These are phyloP conservation scores for Lepidurus couesii DNA, from an alignment of 1,140 invertebrate species.

Conservation along the genomic window DNA sequence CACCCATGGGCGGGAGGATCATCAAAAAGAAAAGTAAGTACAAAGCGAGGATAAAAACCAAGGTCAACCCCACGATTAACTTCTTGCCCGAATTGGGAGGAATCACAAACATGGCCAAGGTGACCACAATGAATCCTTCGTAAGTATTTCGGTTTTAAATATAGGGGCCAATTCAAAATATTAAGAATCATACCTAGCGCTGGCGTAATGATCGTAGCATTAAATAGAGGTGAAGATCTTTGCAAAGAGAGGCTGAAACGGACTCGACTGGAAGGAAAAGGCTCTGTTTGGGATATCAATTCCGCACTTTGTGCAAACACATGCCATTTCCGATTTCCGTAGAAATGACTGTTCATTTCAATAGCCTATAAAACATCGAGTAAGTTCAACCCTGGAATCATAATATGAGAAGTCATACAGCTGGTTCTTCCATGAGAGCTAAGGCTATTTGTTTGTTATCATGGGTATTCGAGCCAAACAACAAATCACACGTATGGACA, in stretches of 20 bases:
- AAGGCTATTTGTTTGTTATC: neutral
- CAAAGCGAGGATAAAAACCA: conserved; percentile 53
- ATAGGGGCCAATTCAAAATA: neutral
- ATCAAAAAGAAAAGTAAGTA: conserved; percentile 59
- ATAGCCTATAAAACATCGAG: neutral
- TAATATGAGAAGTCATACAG: neutral
- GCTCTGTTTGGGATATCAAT: neutral
- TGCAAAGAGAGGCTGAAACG: neutral
- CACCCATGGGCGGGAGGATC: conserved; percentile 54
- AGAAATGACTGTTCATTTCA: neutral
- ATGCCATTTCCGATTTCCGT: conserved; percentile 4
- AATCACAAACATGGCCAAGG: conserved; percentile 57
- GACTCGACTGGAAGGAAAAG: neutral
- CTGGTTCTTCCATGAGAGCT: neutral
- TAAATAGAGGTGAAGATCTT: neutral
- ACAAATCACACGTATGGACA: neutral
- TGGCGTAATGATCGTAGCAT: neutral
- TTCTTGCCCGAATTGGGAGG: conserved; percentile 60
- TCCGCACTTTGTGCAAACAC: neutral
- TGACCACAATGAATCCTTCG: conserved; percentile 56
- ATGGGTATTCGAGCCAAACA: neutral
- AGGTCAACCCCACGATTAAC: conserved; percentile 54
- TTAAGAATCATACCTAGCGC: neutral
- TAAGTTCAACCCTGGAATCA: neutral
- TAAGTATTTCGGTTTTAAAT: neutral